Evolutionary conservation across 2,888 invertebrate species (phyloP), one percentile per base, ranked within the genome.

Genomic region (Drosophila paramelanica): DNA sequence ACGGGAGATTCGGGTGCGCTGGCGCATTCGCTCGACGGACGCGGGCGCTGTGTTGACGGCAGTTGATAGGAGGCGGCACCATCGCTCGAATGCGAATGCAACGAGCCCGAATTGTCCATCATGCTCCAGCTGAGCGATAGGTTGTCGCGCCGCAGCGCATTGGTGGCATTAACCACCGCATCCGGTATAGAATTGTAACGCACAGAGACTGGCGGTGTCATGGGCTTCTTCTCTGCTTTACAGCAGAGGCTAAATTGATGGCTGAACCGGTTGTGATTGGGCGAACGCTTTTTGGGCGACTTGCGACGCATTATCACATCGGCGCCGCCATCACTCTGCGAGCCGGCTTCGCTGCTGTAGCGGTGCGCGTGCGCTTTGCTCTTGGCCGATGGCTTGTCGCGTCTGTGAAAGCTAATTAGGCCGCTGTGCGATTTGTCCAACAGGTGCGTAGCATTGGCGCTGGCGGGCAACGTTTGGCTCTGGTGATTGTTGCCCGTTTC

Each of bases 231-330:
- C 49, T 92, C 91, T 0, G 90, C 90, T 67, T 91, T 91, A 71
- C 92, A 93, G 71, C 92, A 92, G 59, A 92, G 79, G 53, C 91
- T 91, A 56, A 92, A 92, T 71, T 92, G 92, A 81, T 92, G 92
- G 52, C 92, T 92, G 27, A 92, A 91, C 5, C 92, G 80, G 80
- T 92, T 92, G 66, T 91, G 91, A 67, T 91, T 92, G 2, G 91
- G 89, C 5, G 91, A 90, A 10, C 91, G 90, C 65, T 89, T 86
- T 61, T 91, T 91, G 14, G 89, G 87, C 5, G 89, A 79, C 47
- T 90, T 90, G 7, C 79, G 86, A 5, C 90, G 80, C 65, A 90
- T 73, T 5, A 83, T 75, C 5, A 91, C 91, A 14, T 81, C 90
- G 6, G 83, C 67, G 1, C 85, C 89, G 0, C 91, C 84, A 78